These are phyloP conservation scores for Mormyrus proboscirostris DNA, from an alignment of 2,797 vertebrate species.

Conservation along the genomic window DNA sequence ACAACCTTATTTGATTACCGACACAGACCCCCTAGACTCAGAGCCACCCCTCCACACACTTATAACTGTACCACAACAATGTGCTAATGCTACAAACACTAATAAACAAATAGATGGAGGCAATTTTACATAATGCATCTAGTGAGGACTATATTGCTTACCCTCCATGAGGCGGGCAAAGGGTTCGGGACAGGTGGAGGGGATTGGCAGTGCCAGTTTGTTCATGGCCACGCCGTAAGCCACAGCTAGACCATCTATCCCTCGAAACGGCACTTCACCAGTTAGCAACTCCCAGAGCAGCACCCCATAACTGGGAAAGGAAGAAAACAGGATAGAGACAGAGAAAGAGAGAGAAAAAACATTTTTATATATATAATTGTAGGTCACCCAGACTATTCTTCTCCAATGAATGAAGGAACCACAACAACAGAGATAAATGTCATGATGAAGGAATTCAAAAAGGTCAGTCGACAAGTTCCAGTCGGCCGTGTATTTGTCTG, in stretches of 20 bases:
- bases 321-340: conserved; percentile 35
- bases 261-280: conserved; percentile 90
- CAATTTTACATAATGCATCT: background rate
- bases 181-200: conserved; percentile 88
- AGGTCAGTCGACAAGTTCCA: background rate
- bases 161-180: conserved; percentile 95
- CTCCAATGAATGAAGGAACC: background rate
- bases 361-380: background rate
- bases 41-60: background rate
- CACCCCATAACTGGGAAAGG: conserved; percentile 83
- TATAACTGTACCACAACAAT: background rate
- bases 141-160: conserved; percentile 50
- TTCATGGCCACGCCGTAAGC: conserved; percentile 97
- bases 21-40: background rate
- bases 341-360: background rate
- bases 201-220: conserved; percentile 90
- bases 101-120: background rate
- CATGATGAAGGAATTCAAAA: background rate
- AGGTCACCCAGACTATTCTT: background rate
- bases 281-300: conserved; percentile 92
- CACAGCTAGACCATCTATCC: conserved; percentile 87
- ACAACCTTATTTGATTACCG: background rate
- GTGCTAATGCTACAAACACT: background rate
- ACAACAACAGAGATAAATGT: background rate
- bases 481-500: background rate